Base-by-base conservation (phyloP, 2,888 invertebrate genomes). In the Diabrotica balteata region DNA sequence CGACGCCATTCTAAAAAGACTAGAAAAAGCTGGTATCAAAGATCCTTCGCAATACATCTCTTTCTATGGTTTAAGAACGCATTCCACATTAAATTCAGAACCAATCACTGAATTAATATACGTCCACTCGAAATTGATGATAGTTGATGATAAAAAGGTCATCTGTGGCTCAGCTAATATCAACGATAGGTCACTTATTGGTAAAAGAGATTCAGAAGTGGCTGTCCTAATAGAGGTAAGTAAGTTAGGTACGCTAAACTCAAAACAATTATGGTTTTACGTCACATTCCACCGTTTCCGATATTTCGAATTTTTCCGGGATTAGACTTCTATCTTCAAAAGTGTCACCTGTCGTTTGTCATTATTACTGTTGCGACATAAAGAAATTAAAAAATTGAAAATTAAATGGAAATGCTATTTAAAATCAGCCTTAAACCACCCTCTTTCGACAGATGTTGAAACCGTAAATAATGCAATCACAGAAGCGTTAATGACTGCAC, bases 81-180 rank as follows among this genome's bases (percentile, higher is more conserved):
- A 96, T 86, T 90, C 92, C 0, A 85, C 89, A 66, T 85, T 97
- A 7, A 91, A 92, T 75, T 92, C 90, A 32, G 91, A 91, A 76
- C 90, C 94, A 52, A 91, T 97, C 57, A 95, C 97, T 0, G 98
- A 98, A 83, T 86, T 98, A 8, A 91, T 99, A 66, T 99, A 99
- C 84, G 97, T 99, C 10, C 98, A 99, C 85, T 97, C 97, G 67
- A 99, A 99, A 85, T 85, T 99, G 67, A 88, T 98, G 84, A 96
- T 99, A 70, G 93, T 93, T 0, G 98, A 99, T 81, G 98, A 99
- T 83, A 90, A 90, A 74, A 87, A 90, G 4, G 91, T 95, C 0
- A 96, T 99, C 72, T 97, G 98, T 78, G 98, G 98, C 17, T 98
- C 97, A 7, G 98, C 98, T 0, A 99, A 99, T 81, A 97, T 99